Base-by-base conservation (phyloP, 2,888 invertebrate genomes). In the Drosophila monieri region DNA sequence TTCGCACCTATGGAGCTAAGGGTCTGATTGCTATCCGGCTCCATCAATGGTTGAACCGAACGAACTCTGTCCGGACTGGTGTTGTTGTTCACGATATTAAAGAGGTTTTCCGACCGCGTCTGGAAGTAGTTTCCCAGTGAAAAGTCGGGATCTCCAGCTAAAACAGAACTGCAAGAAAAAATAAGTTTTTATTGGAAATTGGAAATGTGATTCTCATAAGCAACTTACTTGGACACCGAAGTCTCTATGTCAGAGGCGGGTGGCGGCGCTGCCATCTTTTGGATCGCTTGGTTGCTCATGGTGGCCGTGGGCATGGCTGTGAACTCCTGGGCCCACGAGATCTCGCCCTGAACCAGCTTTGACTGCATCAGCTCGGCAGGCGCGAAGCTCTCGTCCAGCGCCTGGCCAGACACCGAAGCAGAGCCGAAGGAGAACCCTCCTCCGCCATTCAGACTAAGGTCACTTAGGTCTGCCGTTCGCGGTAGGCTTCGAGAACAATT, bases 291-390 rank as follows among this genome's bases (percentile, higher is more conserved):
- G 53, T 87, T 80, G 65, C 88, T 90, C 2, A 90, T 57, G 1
- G 78, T 80, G 15, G 81, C 80, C 37, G 81, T 68, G n/a, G 92
- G 92, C 52, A 92, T 91, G 1, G 86, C 84, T 0, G 90, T 90
- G 67, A 77, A 90, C 58, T 91, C 88, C 23, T 90, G 85, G 0
- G 91, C 91, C 91, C 92, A 91, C 1, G 87, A 80, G 9, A 89
- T 87, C 66, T 92, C 92, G 58, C 91, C 91, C 37, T 78, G 75
- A 12, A 88, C 57, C 6, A 92, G 52, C 54, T 90, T 89, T 0
- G 90, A 89, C 9, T 88, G 77, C 91, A 91, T 91, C 21, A 89
- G 55, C 58, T 91, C 91, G n/a, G 85, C 90, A 0, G 91, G 90
- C 1, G 80, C 84, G 51, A 91, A 91, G 52, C 80, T 81, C 46